phyloP scores from a whole-genome alignment of 1,140 invertebrate species.

The Drosophila nannoptera region DNA sequence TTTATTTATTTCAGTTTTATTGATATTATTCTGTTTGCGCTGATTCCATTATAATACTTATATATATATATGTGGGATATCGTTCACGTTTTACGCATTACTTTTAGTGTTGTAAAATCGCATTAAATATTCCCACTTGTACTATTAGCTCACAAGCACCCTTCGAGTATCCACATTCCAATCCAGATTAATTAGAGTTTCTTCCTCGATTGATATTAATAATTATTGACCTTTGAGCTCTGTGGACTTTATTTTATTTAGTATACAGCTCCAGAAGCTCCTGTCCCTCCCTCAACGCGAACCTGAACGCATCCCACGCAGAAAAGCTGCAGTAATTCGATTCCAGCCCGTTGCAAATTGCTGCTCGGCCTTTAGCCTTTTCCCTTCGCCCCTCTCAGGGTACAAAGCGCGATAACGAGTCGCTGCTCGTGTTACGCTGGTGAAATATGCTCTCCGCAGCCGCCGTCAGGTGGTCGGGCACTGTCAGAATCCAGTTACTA shows the following conservation, averaged over 20 bases:
- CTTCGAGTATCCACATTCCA: neutral
- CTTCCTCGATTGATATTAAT: slow-evolving; percentile 7
- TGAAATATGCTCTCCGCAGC: slow-evolving; percentile 15
- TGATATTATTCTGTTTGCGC: slow-evolving; percentile 69
- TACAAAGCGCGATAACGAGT: slow-evolving; percentile 36
- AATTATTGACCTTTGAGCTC: neutral
- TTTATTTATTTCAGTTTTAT: slow-evolving; percentile 61
- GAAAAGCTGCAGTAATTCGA: slow-evolving; percentile 34
- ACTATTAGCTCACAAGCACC: no score
- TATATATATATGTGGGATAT: slow-evolving; percentile 38
- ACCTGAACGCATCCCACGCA: slow-evolving; percentile 15
- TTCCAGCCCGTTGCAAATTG: slow-evolving; percentile 45
- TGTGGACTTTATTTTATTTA: slow-evolving; percentile 17
- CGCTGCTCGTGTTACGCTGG: slow-evolving; percentile 49
- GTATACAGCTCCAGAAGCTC: neutral
- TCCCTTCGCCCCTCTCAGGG: neutral
- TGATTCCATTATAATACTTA: slow-evolving; percentile 55
- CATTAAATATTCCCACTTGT: neutral
- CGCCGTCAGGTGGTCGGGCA: neutral
- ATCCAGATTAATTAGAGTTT: neutral
- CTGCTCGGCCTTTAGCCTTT: slow-evolving; percentile 18
- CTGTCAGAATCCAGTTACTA: no score
- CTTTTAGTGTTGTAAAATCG: slow-evolving; percentile 36
- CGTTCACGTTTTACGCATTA: slow-evolving; percentile 41
- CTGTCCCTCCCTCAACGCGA: slow-evolving; percentile 10